Evolutionary conservation across 2,113 vertebrate genomes (phyloP), one percentile per base, ranked within the genome.

Genomic region (Anser brachyrhynchus): DNA sequence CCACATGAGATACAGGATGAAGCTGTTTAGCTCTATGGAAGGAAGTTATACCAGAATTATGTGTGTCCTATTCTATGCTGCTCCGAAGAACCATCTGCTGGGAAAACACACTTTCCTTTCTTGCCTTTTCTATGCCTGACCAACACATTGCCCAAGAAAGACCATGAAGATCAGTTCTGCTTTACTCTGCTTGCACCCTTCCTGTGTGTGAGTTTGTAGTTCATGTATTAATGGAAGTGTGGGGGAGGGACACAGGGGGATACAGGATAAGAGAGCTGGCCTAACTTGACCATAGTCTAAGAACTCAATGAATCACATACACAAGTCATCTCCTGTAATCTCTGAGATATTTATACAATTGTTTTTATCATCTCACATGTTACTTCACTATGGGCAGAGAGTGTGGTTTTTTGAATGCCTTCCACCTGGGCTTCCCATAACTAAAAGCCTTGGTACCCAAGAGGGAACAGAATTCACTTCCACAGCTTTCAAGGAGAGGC

Each of bases 1-100:
- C 73, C 85, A 91, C 49, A 57, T 49, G 93, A 95, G 81, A 86
- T 92, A 88, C 84, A 97, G 93, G 80, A 89, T 55, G 74, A 93
- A 92, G 77, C 59, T 76, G 81, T 51, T 92, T 35, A 87, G 43
- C 62, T 67, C 59, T 88, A 17, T 4, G 41, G 39, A 84, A 93
- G 89, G 58, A 92, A 81, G 31, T 81, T 80, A 71, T 26, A 51
- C 78, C 44, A 91, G 84, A 84, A 91, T 88, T 74, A 62, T 4
- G 10, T 72, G 54, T 92, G 76, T 33, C 43, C 54, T 79, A n/a
- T 58, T 89, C 62, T 51, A 46, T 35, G 64, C 77, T 85, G 74
- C 70, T 93, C 51, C 74, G 28, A 70, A 62, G 59, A 90, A 77
- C 26, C 12, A 41, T 67, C 71, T 94, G 41, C 69, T 88, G n/a